A percentile compares a stretch with the other conserved stretches of the same genome.
Conservation (phyloP, 1,140 invertebrate species). For the Drosophila subpulchrella region DNA sequence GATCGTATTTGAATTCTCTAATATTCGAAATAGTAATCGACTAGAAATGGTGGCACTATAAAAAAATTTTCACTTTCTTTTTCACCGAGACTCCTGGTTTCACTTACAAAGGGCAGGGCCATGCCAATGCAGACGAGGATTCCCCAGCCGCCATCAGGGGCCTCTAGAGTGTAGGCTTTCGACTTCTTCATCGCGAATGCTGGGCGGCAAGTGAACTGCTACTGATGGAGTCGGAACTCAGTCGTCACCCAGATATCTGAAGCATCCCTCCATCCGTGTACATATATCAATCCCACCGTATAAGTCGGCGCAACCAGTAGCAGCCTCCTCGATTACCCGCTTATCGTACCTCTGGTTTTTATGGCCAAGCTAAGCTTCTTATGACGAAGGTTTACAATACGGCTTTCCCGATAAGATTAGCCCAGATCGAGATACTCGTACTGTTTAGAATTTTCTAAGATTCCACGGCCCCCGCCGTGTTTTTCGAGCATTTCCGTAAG, state of each 20-base stretch:
- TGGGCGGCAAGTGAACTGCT: conserved; percentile 30
- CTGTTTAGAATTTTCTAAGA: neutral
- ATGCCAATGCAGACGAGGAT: conserved; percentile 87
- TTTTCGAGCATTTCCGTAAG: neutral
- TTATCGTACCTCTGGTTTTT: conserved; percentile 40
- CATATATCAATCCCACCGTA: conserved; percentile 29
- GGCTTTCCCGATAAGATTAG: conserved; percentile 48
- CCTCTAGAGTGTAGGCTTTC: conserved; percentile 57
- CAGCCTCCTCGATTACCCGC: conserved; percentile 25
- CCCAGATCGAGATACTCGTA: neutral
- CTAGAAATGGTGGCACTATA: no score
- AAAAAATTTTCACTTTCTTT: neutral
- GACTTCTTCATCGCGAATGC: conserved; percentile 14
- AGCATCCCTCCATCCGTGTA: conserved; percentile 5
- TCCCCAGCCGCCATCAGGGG: conserved; percentile 89
- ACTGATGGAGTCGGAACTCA: neutral
- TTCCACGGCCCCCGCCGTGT: neutral
- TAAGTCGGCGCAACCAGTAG: conserved; percentile 34
- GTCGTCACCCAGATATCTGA: neutral
- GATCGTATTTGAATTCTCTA: no score
- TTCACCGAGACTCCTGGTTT: neutral
- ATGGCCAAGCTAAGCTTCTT: conserved; percentile 56
- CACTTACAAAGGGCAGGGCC: conserved; percentile 87
- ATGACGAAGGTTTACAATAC: conserved; percentile 33
- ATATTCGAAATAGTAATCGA: no score